phyloP scores from a whole-genome alignment of 2,888 invertebrate genomes.

The Drosophila emarginata region DNA sequence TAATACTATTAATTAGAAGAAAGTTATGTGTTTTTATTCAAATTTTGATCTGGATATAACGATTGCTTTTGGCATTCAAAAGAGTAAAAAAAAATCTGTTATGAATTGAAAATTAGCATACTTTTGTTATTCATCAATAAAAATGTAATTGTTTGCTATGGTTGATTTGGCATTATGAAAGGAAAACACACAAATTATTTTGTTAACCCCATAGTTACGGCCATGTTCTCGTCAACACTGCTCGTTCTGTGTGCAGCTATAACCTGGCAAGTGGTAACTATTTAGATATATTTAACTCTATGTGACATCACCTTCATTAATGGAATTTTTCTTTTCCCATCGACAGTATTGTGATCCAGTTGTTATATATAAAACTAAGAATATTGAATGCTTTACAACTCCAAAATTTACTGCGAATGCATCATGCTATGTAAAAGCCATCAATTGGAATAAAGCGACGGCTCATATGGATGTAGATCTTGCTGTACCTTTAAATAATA shows the following conservation, averaged over 20 bases:
- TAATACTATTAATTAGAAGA: too few species aligned
- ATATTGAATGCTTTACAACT: conserved; percentile 6
- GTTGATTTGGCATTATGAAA: neutral
- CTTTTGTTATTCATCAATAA: neutral
- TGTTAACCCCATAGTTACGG: neutral
- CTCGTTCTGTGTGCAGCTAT: neutral
- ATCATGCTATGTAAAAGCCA: conserved; percentile 15
- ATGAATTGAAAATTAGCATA: neutral
- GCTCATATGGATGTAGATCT: conserved; percentile 17
- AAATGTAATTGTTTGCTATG: neutral
- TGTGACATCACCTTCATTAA: neutral
- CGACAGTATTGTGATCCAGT: conserved; percentile 4
- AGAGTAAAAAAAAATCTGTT: too few species aligned
- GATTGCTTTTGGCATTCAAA: too few species aligned
- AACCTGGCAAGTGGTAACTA: neutral
- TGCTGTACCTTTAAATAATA: neutral
- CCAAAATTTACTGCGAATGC: conserved; percentile 9
- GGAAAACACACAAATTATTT: neutral
- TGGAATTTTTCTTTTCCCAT: neutral
- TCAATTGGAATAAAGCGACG: conserved; percentile 19
- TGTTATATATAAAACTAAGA: conserved; percentile 17
- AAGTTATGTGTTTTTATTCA: too few species aligned
- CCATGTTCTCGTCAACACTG: neutral
- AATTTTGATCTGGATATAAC: too few species aligned
- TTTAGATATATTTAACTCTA: too few species aligned